Evolutionary conservation across 1,140 invertebrate species (phyloP), one percentile per base, ranked within the genome.

Genomic region (Dermatophagoides farinae): DNA sequence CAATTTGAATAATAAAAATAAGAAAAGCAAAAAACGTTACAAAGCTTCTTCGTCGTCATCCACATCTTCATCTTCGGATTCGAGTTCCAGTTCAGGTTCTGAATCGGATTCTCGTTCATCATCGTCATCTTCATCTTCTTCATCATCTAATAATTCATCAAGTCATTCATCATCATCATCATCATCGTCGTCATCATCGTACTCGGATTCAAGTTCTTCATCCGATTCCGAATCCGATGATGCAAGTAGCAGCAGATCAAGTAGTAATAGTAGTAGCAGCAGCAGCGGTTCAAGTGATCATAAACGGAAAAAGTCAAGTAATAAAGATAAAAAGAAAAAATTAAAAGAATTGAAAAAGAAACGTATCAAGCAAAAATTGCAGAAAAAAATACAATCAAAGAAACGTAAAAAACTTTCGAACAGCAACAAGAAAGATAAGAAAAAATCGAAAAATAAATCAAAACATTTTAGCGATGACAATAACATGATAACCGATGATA

Each of bases 11-110:
- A 60, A 31, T 23, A 60, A 60, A 39, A 10, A 16, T 12, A 23
- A 59, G 23, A 59, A 59, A 12, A 47, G 20, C 2, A 60, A 50
- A 37, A 60, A 50, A 60, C 54, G 39, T 50, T n/a, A 4, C 1
- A 20, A 37, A 10, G 47, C 58, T 12, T 50, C 58, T 16, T 47
- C 41, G 12, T 60, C 58, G 12, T 41, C 37, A 38, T 41, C 37
- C 22, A 5, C 37, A 43, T 46, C 25, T 1, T 5, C 43, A 60
- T 58, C 57, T 25, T 58, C 57, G 6, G n/a, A n/a, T n/a, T 14
- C 16, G 12, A 22, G 18, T 58, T 58, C 57, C 1, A 58, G 57
- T 47, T 52, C 57, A 16, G 11, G 4, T 22, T 58, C 55, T 16
- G 14, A 14, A 38, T 55, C 53, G 5, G 41, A 55, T 4, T 47